Conservation (phyloP, 2,797 vertebrate species). For the Fundulus diaphanus region DNA sequence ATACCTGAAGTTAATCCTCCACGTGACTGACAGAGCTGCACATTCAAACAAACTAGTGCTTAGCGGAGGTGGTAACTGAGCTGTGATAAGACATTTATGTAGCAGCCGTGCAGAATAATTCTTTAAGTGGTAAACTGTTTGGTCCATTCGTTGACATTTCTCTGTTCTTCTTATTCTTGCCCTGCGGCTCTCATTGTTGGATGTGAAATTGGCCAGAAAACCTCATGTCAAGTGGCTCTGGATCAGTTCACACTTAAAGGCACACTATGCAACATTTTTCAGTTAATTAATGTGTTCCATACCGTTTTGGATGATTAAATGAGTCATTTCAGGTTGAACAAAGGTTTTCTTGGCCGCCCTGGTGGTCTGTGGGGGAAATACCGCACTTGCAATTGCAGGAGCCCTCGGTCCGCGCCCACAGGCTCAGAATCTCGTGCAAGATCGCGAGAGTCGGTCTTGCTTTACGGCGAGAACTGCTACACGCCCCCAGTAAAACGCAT, state of each 20-base stretch:
- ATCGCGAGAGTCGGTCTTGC: too few species aligned
- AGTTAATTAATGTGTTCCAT: too few species aligned
- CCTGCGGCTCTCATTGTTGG: conserved; percentile 60
- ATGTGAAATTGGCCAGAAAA: conserved; percentile 3
- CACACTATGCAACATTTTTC: too few species aligned
- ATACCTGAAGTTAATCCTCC: conserved; percentile 80
- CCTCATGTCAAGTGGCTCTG: not conserved
- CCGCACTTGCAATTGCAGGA: too few species aligned
- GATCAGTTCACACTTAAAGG: not conserved
- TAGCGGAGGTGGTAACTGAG: conserved; percentile 81
- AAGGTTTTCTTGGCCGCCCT: too few species aligned
- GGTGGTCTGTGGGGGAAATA: too few species aligned
- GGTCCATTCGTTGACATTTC: conserved; percentile 47
- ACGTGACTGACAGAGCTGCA: conserved; percentile 77
- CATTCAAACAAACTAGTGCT: conserved; percentile 73
- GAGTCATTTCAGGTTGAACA: too few species aligned
- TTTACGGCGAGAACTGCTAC: too few species aligned
- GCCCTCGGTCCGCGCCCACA: too few species aligned
- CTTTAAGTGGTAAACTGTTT: conserved; percentile 48
- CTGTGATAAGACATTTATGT: conserved; percentile 83
- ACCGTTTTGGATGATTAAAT: too few species aligned
- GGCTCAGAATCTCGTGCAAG: too few species aligned
- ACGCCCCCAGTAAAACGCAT: too few species aligned
- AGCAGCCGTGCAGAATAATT: conserved; percentile 83
- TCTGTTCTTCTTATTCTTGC: conserved; percentile 52